Base-by-base conservation (phyloP, 2,888 invertebrate genomes). In the Phaedon cochleariae region DNA sequence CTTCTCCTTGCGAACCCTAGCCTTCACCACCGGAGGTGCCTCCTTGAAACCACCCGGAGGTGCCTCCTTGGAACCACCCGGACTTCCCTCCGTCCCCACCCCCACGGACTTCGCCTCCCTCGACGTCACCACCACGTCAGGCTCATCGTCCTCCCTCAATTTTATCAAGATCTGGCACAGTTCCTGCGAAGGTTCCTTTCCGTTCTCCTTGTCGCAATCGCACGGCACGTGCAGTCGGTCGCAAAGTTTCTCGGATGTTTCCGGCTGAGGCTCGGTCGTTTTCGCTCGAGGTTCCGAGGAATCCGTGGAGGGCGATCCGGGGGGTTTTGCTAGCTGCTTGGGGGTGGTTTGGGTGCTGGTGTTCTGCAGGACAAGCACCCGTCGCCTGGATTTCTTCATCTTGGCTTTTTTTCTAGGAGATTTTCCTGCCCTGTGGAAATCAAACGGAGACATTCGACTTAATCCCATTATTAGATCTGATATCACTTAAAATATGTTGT, bases 311-410 rank as follows among this genome's bases (percentile, higher is more conserved):
- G 15, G 9, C 4, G 9, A 20, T 37, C 21, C 15, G 18, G 21
- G 20, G 37, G n/a, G n/a, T n/a, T 31, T 49, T 64, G 67, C 73
- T 2, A 26, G 22, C 29, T 65, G 10, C 58, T 74, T 76, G 2
- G 82, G 82, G n/a, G 82, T 80, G 0, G 82, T 83, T 71, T 83
- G 82, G 0, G 82, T 83, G 60, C 82, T 81, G 1, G 70, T 81
- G 69, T 81, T 83, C 73, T 83, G 82, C 37, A 81, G 68, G 21
- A 81, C 72, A 5, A 79, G 62, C 29, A 74, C 73, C 55, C 57
- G 67, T 29, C 60, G 67, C 17, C 52, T 65, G 2, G 59, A 29
- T 60, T 65, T 72, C n/a, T n/a, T n/a, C 18, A 60, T 60, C 64
- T 73, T 67, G 48, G 67, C 53, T 37, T 71, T 74, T 52, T 73